Base-by-base conservation (phyloP, 2,113 vertebrate genomes). In the Zosterops pallidus region DNA sequence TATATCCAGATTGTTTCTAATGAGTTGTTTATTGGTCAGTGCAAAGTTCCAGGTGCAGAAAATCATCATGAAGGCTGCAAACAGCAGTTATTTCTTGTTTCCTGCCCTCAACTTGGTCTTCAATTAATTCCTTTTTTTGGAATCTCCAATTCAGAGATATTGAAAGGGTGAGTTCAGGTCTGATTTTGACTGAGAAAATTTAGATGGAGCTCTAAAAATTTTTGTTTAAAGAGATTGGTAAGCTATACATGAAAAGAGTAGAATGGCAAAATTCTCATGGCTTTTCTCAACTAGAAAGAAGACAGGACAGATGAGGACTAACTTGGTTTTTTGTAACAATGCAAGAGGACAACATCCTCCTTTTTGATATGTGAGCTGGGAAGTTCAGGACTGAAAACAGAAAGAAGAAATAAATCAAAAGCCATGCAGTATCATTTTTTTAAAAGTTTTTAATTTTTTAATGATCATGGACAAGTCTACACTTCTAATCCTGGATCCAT, bases 341-440 rank as follows among this genome's bases (percentile, higher is more conserved):
- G 77, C 44, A 74, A 96, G 78, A 42, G 33, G 83, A 60, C 29
- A 90, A 81, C 20, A 63, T 92, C 50, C 39, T 96, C 63, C 39
- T 90, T 91, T 92, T 67, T 63, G 62, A 60, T 81, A 72, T 53
- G 21, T 21, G 52, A 89, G 29, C 63, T 81, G 93, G 91, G 65
- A 81, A 76, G 71, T 88, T 70, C 68, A 15, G 12, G 79, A 90
- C 89, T 92, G 81, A 93, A 96, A 97, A 69, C 23, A 86, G 77
- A n/a, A 72, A 95, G 80, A 94, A 92, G 75, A 83, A 95, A 96
- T 93, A 96, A 97, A 97, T 95, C 65, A 67, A 39, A 82, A 95
- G n/a, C 83, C 49, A 95, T 2, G 7, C 67, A 63, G 75, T 65
- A 63, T 56, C 13, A 20, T 65, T 97, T 96, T 96, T 97, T 81